Evolutionary conservation across 2,113 vertebrate genomes (phyloP).

Genomic region (Mesembrinibis cayennensis): DNA sequence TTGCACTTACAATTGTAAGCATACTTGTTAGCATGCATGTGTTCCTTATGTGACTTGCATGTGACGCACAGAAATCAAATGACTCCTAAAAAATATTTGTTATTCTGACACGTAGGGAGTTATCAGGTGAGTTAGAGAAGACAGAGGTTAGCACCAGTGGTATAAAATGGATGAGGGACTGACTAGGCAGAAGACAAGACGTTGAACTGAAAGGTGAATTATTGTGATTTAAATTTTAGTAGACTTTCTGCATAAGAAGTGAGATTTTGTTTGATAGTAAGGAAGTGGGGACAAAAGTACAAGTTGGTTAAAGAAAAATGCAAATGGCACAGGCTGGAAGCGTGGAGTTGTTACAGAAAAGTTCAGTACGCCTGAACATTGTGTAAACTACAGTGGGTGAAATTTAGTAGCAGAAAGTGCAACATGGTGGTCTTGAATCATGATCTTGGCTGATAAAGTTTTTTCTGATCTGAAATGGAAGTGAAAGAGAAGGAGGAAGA

Average conservation of each 20-base stretch:
- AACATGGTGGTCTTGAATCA: accelerated
- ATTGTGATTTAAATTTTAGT: neutral
- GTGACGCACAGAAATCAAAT: neutral
- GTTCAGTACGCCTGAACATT: neutral
- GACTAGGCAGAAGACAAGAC: neutral
- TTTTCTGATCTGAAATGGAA: neutral
- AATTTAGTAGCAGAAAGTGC: neutral
- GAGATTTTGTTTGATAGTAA: neutral
- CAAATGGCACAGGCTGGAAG: neutral
- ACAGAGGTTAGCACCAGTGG: neutral
- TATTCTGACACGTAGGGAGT: neutral
- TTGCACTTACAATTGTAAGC: constrained; percentile 3
- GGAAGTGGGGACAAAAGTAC: neutral
- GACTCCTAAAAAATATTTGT: neutral
- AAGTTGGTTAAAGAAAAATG: neutral
- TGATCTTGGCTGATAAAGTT: neutral
- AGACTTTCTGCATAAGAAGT: neutral
- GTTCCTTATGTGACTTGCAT: neutral
- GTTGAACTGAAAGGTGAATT: neutral
- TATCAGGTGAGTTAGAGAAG: neutral
- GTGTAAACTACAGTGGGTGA: neutral
- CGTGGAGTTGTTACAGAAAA: neutral
- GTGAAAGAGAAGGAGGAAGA: neutral
- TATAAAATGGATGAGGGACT: neutral
- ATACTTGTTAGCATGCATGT: neutral